Evolutionary conservation across 2,888 invertebrate species (phyloP).

Genomic region (Drosophila ezoana): DNA sequence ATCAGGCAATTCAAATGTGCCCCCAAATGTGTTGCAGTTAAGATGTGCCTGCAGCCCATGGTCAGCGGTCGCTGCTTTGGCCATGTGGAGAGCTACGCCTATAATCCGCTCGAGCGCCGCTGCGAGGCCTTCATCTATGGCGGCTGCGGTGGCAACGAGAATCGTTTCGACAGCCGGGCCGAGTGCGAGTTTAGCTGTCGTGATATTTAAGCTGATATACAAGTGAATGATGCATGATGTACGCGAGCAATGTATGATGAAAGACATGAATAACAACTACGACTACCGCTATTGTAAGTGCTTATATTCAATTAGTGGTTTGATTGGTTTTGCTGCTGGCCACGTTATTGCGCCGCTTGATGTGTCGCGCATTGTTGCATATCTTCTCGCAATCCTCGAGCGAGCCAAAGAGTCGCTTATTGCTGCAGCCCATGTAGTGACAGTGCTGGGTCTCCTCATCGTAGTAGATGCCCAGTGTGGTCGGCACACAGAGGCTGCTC

Average conservation of each 20-base stretch:
- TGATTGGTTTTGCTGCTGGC: slow-evolving; percentile 56
- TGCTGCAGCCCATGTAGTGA: slow-evolving; percentile 81
- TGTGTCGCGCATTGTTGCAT: slow-evolving; percentile 78
- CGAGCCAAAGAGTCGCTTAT: slow-evolving; percentile 73
- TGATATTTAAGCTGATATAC: slow-evolving; percentile 50
- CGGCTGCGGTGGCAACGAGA: slow-evolving; percentile 91
- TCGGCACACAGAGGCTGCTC: slow-evolving; percentile 76
- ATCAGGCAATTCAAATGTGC: neutral
- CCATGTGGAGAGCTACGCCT: slow-evolving; percentile 90
- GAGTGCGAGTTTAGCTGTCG: slow-evolving; percentile 88
- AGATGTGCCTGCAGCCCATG: slow-evolving; percentile 89
- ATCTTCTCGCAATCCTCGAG: slow-evolving; percentile 82
- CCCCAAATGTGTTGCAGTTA: slow-evolving; percentile 82
- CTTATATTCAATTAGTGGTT: slow-evolving; percentile 60
- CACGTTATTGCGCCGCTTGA: slow-evolving; percentile 55
- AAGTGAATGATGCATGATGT: slow-evolving; percentile 5
- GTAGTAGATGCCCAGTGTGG: slow-evolving; percentile 81
- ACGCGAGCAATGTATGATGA: slow-evolving; percentile 1
- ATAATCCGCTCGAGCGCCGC: slow-evolving; percentile 87
- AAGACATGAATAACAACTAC: slow-evolving; percentile 33
- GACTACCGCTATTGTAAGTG: slow-evolving; percentile 26
- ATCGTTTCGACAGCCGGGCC: slow-evolving; percentile 89
- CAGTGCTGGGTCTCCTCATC: slow-evolving; percentile 82
- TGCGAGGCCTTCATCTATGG: slow-evolving; percentile 92
- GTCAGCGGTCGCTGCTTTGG: slow-evolving; percentile 90